Evolutionary conservation across 2,888 invertebrate genomes (phyloP).

Genomic region (Myopa testacea): DNA sequence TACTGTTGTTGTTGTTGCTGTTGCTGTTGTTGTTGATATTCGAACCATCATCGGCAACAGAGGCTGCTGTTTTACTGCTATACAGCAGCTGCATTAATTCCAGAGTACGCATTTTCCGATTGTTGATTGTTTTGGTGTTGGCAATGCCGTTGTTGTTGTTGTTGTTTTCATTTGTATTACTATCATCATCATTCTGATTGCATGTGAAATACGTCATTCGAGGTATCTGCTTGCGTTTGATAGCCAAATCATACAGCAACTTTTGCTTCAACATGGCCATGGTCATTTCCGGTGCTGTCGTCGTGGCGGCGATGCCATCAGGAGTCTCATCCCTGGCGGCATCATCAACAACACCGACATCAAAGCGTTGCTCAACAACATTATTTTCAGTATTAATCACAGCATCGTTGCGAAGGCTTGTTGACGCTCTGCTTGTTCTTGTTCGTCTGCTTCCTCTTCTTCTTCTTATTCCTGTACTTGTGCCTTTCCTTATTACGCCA

Average conservation of each 20-base stretch:
- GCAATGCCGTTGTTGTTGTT: conserved; percentile 46
- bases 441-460: neutral
- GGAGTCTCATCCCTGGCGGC: neutral
- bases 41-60: neutral
- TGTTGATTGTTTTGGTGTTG: conserved; percentile 41
- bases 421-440: neutral
- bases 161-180: conserved; percentile 35
- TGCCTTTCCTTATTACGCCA: neutral
- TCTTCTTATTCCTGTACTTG: neutral
- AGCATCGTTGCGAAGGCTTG: neutral
- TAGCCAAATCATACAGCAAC: conserved; percentile 60
- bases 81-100: conserved; percentile 41
- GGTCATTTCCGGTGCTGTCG: conserved; percentile 20
- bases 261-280: conserved; percentile 51
- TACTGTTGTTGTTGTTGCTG: conserved; percentile 29
- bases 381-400: conserved; percentile 4
- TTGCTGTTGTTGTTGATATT: conserved; percentile 9
- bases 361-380: neutral
- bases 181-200: conserved; percentile 39
- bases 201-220: conserved; percentile 65
- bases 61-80: neutral
- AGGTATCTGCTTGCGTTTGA: conserved; percentile 60
- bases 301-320: conserved; percentile 22
- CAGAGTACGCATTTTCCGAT: conserved; percentile 36
- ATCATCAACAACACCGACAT: neutral